Base-by-base conservation (phyloP, 1,140 invertebrate species). In the Drosophila eugracilis region DNA sequence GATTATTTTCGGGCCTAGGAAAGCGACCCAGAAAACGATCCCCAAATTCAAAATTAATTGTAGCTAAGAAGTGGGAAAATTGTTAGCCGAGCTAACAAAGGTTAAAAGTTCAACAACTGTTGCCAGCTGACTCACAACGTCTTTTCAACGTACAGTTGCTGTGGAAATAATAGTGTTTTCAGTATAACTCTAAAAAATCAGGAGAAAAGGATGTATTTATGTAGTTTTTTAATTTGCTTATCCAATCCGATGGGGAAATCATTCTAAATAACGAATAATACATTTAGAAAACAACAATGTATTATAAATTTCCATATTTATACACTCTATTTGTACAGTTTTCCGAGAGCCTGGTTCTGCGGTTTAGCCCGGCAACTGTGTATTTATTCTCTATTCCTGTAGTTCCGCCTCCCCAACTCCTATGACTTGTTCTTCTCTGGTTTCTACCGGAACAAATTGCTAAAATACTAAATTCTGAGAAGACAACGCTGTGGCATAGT, bases 401-500 rank as follows among this genome's bases (percentile, higher is more conserved):
- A 59, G 55, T 63, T 63, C 59, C 28, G 59, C 55, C 39, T 48
- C 26, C 14, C 7, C 62, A 62, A 44, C 39, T 63, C 24, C 57
- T 39, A 41, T 50, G 37, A 17, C 12, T 26, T 28, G 14, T 21
- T 52, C 32, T 66, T 48, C 55, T 52, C 60, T 24, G 57, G 59
- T 63, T 75, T 62, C 75, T 85, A 66, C 80, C 80, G 81, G 80
- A 85, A 85, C 80, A 85, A 85, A 85, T 85, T 85, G 73, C 76
- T 85, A 5, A 69, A 84, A 59, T 59, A 14, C 41, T 19, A 54
- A 62, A 74, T 86, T 86, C 79, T 66, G 39, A 65, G 78, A 85
- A 62, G 49, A 54, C 55, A 44, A 55, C 39, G 30, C 49, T 37
- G 47, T 70, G 57, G 70, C 63, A 54, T 75, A 67, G 41, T 78